phyloP scores from a whole-genome alignment of 2,113 vertebrate species.

The Mustelus asterias region DNA sequence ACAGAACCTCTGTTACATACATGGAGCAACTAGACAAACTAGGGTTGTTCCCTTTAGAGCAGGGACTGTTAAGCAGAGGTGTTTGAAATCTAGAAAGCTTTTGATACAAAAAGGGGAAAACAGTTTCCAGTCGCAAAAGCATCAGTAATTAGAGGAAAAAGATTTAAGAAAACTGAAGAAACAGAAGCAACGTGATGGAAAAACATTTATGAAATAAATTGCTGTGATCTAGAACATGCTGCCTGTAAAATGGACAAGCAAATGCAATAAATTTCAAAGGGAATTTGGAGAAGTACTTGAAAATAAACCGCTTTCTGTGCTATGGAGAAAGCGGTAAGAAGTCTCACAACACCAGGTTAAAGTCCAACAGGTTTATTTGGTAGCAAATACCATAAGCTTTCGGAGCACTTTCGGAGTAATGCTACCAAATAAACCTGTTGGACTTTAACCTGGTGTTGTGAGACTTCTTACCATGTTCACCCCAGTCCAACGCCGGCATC shows the following conservation, averaged over 20 bases:
- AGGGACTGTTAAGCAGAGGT: background rate
- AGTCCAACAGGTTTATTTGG: no score
- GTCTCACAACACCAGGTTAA: no score
- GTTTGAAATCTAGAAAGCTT: background rate
- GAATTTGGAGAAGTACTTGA: background rate
- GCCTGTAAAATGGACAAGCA: background rate
- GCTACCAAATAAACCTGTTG: no score
- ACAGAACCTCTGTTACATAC: background rate
- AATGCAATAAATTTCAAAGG: background rate
- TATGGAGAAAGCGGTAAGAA: no score
- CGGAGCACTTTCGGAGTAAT: no score
- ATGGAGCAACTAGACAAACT: background rate
- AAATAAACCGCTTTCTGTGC: background rate
- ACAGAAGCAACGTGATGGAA: background rate
- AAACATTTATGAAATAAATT: background rate
- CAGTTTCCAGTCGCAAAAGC: background rate
- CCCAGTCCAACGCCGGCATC: no score
- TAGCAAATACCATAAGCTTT: no score
- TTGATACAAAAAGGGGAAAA: background rate
- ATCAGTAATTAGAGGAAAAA: background rate
- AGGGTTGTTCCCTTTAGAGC: background rate
- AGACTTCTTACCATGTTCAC: no score
- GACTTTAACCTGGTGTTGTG: no score
- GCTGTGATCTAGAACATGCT: background rate
- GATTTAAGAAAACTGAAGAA: background rate